Evolutionary conservation across 2,888 invertebrate species (phyloP).

Genomic region (Caenorhabditis doughertyi): DNA sequence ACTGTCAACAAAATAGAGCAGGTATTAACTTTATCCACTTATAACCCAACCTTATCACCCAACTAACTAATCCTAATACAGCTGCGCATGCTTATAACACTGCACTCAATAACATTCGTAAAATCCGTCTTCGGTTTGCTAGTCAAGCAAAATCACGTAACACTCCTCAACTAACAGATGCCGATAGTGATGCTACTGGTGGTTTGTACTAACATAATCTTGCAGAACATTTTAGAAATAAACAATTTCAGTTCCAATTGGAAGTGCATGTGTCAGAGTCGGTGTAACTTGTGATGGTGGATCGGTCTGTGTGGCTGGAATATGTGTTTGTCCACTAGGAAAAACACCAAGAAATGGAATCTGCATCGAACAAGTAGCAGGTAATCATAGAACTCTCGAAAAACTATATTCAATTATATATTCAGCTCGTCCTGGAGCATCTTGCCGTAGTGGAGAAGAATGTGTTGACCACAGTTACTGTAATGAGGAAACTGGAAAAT

Average conservation of each 20-base stretch:
- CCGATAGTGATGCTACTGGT: conserved; percentile 5
- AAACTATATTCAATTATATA: too few species aligned
- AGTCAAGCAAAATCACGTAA: conserved; percentile 60
- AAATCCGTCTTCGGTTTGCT: conserved; percentile 55
- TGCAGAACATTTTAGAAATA: not conserved
- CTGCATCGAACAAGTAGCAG: conserved; percentile 67
- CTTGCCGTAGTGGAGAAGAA: conserved; percentile 75
- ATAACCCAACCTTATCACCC: not conserved
- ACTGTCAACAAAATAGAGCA: conserved; percentile 80
- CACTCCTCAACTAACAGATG: conserved; percentile 44
- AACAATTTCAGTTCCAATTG: conserved; percentile 69
- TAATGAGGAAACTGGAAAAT: conserved; percentile 64
- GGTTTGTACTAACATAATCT: too few species aligned
- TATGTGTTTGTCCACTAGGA: conserved; percentile 78
- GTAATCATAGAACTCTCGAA: too few species aligned
- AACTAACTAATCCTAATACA: conserved; percentile 19
- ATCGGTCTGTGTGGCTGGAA: conserved; percentile 79
- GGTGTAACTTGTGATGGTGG: conserved; percentile 79
- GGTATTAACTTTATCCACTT: conserved; percentile 66
- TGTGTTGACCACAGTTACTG: conserved; percentile 74
- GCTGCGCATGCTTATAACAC: conserved; percentile 58
- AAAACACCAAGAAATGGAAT: conserved; percentile 65
- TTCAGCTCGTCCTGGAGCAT: conserved; percentile 77
- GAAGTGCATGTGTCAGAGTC: conserved; percentile 74
- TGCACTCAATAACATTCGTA: conserved; percentile 59